These are phyloP conservation scores for Drosophila malerkotliana DNA, from an alignment of 1,140 invertebrate genomes.

Conservation along the genomic window DNA sequence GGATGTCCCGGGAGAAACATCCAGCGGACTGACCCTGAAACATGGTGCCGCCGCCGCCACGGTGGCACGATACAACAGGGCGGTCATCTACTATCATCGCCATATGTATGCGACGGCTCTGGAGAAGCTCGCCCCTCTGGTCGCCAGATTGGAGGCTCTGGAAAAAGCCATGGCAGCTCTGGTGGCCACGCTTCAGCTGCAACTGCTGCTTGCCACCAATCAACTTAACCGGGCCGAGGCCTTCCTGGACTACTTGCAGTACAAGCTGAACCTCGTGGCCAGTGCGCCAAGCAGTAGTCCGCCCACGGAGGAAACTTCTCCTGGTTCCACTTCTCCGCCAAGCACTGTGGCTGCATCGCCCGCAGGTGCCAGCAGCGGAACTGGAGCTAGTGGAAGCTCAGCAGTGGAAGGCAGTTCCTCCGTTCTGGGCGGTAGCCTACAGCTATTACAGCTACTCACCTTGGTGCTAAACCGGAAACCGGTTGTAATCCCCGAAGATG, in stretches of 20 bases:
- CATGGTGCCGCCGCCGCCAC: conserved; percentile 61
- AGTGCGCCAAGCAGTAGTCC: conserved; percentile 75
- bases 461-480: conserved; percentile 85
- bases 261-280: conserved; percentile 61
- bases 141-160: conserved; percentile 90
- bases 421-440: conserved; percentile 72
- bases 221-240: conserved; percentile 73
- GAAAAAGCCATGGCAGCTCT: conserved; percentile 86
- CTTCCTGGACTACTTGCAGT: conserved; percentile 74
- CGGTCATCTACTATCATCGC: conserved; percentile 91
- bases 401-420: conserved; percentile 61
- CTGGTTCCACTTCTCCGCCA: conserved; percentile 5
- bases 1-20: conserved; percentile 16
- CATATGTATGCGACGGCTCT: conserved; percentile 91
- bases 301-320: conserved; percentile 10
- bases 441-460: conserved; percentile 85
- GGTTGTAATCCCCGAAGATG: conserved; percentile 84
- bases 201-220: conserved; percentile 73
- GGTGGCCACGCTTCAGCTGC: conserved; percentile 84
- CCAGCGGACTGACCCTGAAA: conserved; percentile 47
- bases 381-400: conserved; percentile 17
- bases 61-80: conserved; percentile 91
- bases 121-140: conserved; percentile 89
- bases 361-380: conserved; percentile 1
- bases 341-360: conserved; percentile 58